Evolutionary conservation across 2,797 vertebrate genomes (phyloP), one percentile per base, ranked within the genome.

Genomic region (Manis crassicaudata): DNA sequence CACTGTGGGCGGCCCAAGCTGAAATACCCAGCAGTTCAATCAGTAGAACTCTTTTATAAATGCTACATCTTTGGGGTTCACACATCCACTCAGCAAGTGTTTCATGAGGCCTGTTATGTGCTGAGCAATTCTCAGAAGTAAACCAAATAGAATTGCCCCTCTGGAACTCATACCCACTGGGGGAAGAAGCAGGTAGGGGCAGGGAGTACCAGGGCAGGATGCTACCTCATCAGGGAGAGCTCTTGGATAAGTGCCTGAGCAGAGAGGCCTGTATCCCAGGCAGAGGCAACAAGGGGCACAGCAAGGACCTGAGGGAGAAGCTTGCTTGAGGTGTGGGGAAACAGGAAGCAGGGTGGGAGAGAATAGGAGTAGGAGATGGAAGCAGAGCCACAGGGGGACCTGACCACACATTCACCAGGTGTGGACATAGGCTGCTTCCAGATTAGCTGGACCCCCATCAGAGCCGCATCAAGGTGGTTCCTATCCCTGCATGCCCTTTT

Each of bases 91-190:
- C 40, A 32, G 32, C n/a, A 95, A 67, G 46, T 76, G 62, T n/a
- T 92, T 82, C 43, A 50, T 18, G 29, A 82, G 54, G 12, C 25
- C 43, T 76, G 37, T 62, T 54, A 13, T 50, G 5, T 29, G 29
- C 43, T 67, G 80, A 68, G 68, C 37, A 70, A 27, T 88, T 43
- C 79, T 65, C 65, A 83, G 80, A 92, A 85, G 50, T n/a, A 88
- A 63, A 73, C n/a, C 35, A 79, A 92, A n/a, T 20, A 29, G 40
- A 56, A 62, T 43, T 14, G 1, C 23, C 23, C 54, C 62, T n/a
- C 35, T 54, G 37, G 54, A 68, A 8, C 50, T 82, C n/a, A 21
- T n/a, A 65, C 75, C 50, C 52, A 16, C 3, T 54, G n/a, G 10
- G 70, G 20, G 58, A 92, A 56, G 62, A n/a, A 76, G 46, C 23